These are phyloP conservation scores for Pyxicephalus adspersus DNA, from an alignment of 2,113 vertebrate species.

Conservation along the genomic window DNA sequence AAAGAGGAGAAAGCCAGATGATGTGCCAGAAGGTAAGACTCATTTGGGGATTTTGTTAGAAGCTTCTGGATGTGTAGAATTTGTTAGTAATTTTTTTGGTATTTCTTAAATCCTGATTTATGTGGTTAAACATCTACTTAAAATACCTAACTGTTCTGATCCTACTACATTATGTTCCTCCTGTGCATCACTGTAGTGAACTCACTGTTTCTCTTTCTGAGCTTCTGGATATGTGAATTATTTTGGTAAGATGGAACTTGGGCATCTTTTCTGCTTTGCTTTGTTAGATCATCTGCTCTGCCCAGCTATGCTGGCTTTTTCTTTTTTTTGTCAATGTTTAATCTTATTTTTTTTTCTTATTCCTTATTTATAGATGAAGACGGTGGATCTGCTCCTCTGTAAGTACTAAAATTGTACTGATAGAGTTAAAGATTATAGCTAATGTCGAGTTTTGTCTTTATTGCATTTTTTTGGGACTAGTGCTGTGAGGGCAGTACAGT, in stretches of 20 bases:
- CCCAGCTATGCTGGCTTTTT: background rate
- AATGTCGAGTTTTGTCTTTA: background rate
- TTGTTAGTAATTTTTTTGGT: background rate
- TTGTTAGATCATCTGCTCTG: background rate
- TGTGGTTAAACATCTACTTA: too few relatives aligned
- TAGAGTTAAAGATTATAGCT: background rate
- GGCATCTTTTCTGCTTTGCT: conserved; percentile 56
- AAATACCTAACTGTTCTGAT: too few relatives aligned
- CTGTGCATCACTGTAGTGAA: too few relatives aligned
- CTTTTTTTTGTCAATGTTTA: background rate
- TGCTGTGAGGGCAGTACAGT: too few relatives aligned
- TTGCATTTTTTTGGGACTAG: background rate
- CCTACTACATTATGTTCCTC: too few relatives aligned
- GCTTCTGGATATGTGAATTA: conserved; percentile 22
- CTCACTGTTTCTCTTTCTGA: background rate
- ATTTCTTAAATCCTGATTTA: background rate
- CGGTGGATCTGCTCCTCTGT: conserved; percentile 90
- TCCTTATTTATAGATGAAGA: conserved; percentile 85
- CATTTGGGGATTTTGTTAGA: background rate
- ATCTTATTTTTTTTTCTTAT: background rate
- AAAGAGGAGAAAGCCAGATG: conserved; percentile 94
- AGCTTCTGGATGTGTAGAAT: background rate
- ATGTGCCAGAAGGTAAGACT: conserved; percentile 86
- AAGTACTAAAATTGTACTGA: conserved; percentile 69
- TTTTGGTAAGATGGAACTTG: conserved; percentile 36